These are phyloP conservation scores for Heterotis niloticus DNA, from an alignment of 2,113 vertebrate genomes.

Conservation along the genomic window DNA sequence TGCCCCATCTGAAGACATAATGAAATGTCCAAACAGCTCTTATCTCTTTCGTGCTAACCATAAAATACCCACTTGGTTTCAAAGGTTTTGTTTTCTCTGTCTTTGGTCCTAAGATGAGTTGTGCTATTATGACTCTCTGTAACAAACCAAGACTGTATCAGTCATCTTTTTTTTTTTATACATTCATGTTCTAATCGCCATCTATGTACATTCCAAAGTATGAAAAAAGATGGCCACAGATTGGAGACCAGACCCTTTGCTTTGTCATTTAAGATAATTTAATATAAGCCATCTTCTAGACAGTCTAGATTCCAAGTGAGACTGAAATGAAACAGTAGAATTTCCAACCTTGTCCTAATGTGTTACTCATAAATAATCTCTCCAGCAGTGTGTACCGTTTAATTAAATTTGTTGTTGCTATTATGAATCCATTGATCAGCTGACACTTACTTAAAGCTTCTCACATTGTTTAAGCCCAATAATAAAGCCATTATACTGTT, in stretches of 20 bases:
- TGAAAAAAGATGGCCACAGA: conserved; percentile 42
- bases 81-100: conserved; percentile 50
- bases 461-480: no score
- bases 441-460: no score
- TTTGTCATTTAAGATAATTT: conserved; percentile 29
- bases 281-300: background rate
- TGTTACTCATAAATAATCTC: background rate
- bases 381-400: background rate
- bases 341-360: background rate
- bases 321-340: background rate
- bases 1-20: background rate
- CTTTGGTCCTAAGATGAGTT: conserved; percentile 35
- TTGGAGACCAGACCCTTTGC: conserved; percentile 28
- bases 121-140: conserved; percentile 40
- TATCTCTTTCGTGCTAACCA: conserved; percentile 43
- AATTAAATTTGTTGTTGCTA: background rate
- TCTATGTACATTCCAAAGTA: conserved; percentile 45
- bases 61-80: conserved; percentile 52
- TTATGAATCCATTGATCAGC: no score
- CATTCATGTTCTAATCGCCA: conserved; percentile 38
- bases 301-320: background rate
- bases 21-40: conserved; percentile 40
- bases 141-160: conserved; percentile 34
- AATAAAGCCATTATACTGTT: no score
- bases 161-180: conserved; percentile 37